Conservation (phyloP, 2,888 invertebrate genomes). For the Microchrysa polita region DNA sequence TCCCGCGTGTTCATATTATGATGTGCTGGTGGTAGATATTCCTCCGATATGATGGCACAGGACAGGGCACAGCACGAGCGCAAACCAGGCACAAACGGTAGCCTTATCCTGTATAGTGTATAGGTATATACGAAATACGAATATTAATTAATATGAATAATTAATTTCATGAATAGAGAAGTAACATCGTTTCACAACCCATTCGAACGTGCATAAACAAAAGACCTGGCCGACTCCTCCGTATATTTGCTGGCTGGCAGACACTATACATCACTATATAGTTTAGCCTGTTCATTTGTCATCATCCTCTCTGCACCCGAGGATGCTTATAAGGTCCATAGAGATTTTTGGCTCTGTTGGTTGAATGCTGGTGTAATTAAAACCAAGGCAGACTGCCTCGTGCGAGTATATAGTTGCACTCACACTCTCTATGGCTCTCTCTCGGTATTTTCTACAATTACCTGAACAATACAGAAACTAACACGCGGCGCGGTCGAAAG, state of each 20-base stretch:
- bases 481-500: no score
- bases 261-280: not conserved
- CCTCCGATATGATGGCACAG: no score
- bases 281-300: slow-evolving; percentile 16
- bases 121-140: slow-evolving; percentile 16
- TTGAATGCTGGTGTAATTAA: slow-evolving; percentile 30
- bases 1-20: no score
- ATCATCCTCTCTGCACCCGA: slow-evolving; percentile 18
- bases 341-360: slow-evolving; percentile 3
- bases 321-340: slow-evolving; percentile 8
- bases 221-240: not conserved
- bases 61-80: no score
- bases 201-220: not conserved
- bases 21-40: no score
- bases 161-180: slow-evolving; percentile 31
- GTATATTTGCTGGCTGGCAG: not conserved
- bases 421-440: not conserved
- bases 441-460: slow-evolving; percentile 8
- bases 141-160: slow-evolving; percentile 38
- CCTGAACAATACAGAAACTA: slow-evolving; percentile 23
- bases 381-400: slow-evolving; percentile 3
- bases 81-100: no score
- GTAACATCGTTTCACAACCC: not conserved
- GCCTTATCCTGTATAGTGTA: no score
- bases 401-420: no score